Base-by-base conservation (phyloP, 2,113 vertebrate genomes). In the Tragelaphus scriptus region DNA sequence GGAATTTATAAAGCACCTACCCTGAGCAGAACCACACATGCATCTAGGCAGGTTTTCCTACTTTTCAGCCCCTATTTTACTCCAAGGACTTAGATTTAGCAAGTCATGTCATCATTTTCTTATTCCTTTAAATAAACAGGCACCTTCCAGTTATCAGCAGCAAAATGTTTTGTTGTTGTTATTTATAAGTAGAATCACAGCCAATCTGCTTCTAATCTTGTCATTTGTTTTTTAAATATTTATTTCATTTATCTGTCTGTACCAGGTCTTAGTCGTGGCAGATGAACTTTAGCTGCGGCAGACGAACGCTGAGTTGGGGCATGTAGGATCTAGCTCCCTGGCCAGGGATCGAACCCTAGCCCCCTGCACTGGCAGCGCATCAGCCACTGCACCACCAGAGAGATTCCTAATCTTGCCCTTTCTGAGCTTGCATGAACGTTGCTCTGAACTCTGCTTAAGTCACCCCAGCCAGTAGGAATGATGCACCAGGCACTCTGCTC, bases 171-270 rank as follows among this genome's bases (percentile, higher is more conserved):
- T 56, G 30, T 7, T 32, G 7, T 17, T 53, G 7, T 19, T 19
- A 21, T 17, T 90, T 93, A 8, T 49, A 49, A 65, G 36, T 80
- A 81, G 77, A 86, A 87, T 80, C 56, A 86, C 26, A 91, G 40
- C 32, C 79, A 44, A 90, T 91, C 40, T 93, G 23, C 49, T 81
- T 87, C 30, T 30, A 36, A 56, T 87, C 14, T 75, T 86, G 49
- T 36, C 85, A 28, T 91, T 94, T 40, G n/a, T 23, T 71, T 71
- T 77, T 44, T 2, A 77, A 77, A 77, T 44, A 77, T 77, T 44
- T 77, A 3, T 6, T 36, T 5, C 25, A 44, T 77, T 40, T 77
- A 44, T 44, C 40, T 77, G 23, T 40, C 36, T 44, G 23, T 3
- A 77, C 12, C 40, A 77, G 71, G 71, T 44, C 71, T 77, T 26